phyloP scores from a whole-genome alignment of 2,888 invertebrate genomes.

The Ophraella communa region DNA sequence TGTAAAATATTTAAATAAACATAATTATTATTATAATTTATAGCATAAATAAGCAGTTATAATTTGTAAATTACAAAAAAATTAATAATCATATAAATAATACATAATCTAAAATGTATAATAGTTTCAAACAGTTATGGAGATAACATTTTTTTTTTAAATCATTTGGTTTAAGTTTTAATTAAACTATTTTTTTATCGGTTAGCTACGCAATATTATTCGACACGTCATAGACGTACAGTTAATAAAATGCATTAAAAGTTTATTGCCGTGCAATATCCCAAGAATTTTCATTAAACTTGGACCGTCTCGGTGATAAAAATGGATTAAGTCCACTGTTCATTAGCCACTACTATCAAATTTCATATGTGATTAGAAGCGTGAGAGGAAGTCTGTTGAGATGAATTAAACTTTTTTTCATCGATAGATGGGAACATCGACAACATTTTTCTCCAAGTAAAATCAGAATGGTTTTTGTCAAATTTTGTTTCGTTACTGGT shows the following conservation, averaged over 20 bases:
- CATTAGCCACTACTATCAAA: conserved; percentile 1
- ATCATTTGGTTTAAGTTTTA: neutral
- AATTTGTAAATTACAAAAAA: too few relatives aligned
- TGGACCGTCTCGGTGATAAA: neutral
- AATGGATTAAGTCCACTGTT: neutral
- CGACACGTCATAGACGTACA: neutral
- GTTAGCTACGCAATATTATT: neutral
- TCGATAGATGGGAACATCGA: neutral
- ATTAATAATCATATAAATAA: too few relatives aligned
- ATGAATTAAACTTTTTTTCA: neutral
- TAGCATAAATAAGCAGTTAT: too few relatives aligned
- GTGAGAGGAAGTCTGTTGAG: neutral
- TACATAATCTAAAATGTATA: too few relatives aligned
- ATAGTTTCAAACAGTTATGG: too few relatives aligned
- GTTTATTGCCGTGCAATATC: conserved; percentile 3
- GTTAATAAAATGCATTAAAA: conserved; percentile 5
- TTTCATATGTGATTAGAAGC: neutral
- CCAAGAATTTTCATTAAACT: neutral
- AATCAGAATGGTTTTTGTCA: too few relatives aligned
- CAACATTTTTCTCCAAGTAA: neutral
- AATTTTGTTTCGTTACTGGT: too few relatives aligned
- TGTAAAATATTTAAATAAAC: too few relatives aligned
- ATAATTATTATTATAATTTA: too few relatives aligned
- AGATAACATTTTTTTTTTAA: neutral
- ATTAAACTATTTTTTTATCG: neutral